Conservation (phyloP, 2,113 vertebrate species). For the Ptilorrhoa leucosticta region DNA sequence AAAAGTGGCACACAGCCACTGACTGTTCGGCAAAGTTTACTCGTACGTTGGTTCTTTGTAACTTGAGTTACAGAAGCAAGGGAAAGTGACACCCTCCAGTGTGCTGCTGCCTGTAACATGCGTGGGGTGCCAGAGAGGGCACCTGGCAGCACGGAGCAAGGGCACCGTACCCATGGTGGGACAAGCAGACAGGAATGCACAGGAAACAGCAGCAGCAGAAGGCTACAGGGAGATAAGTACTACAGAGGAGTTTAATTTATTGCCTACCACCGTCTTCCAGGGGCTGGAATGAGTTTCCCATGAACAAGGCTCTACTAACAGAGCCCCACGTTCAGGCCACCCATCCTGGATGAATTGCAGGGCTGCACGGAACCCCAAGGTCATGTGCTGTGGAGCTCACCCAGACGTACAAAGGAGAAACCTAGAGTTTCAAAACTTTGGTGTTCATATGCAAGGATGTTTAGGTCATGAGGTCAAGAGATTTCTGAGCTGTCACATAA, state of each 20-base stretch:
- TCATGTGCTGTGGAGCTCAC: rapidly evolving
- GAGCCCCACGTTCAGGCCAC: neutral
- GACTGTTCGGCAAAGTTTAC: neutral
- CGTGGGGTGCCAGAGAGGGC: neutral
- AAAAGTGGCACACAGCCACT: neutral
- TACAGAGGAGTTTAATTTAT: neutral
- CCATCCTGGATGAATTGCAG: rapidly evolving
- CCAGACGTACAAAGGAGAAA: neutral
- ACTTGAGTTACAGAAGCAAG: neutral
- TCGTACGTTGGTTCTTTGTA: neutral
- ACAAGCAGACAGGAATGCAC: neutral
- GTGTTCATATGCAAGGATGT: neutral
- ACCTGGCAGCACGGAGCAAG: neutral
- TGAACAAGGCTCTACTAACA: neutral
- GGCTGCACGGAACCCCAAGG: neutral
- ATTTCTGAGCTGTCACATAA: neutral
- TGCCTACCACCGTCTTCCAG: neutral
- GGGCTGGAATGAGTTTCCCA: neutral
- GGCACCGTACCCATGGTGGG: rapidly evolving
- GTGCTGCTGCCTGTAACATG: neutral
- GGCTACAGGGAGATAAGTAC: neutral
- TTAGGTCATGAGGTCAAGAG: neutral
- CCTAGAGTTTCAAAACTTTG: neutral
- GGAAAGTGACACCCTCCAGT: neutral
- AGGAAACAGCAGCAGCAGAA: neutral